Base-by-base conservation (phyloP, 2,113 vertebrate species). In the Sialia sialis region DNA sequence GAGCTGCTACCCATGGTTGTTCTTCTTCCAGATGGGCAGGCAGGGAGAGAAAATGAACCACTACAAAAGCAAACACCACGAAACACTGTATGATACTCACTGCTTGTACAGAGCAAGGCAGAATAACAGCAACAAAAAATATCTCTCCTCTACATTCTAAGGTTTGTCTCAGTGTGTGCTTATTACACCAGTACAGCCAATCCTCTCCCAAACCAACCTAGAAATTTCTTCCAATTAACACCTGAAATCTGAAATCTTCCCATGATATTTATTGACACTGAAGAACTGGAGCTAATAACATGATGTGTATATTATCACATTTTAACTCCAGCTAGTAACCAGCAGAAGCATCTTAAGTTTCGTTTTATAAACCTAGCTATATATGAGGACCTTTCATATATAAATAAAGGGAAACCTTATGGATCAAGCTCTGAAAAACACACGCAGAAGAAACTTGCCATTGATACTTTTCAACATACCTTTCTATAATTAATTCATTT, bases 221-320 rank as follows among this genome's bases (percentile, higher is more conserved):
- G 30, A 44, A 23, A 18, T 38, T 58, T 92, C 25, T 73, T 73
- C 32, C 55, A 62, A 51, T 13, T 9, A 80, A 56, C 19, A 20
- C 29, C 20, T 76, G 27, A 66, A 79, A 72, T 32, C 14, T 39
- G 19, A n/a, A n/a, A n/a, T n/a, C n/a, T 46, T 55, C 32, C 6
- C 2, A 23, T 0, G 1, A 29, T 27, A 52, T 11, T 44, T 9
- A 5, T 26, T 2, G 1, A 76, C 58, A 75, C 26, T 36, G 34
- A 66, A 76, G 13, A 49, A 39, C 1, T 66, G 36, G 27, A 52
- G 11, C 7, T 54, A 89, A 34, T 16, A 43, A 36, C 11, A 38
- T 39, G 13, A n/a, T 10, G 18, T n/a, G 8, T 26, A 4, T 13
- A 78, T 29, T 32, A 62, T 7, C 12, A 27, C 17, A 52, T 34